These are phyloP conservation scores for Thalassarche chlororhynchos DNA, from an alignment of 2,113 vertebrate species.

Conservation along the genomic window DNA sequence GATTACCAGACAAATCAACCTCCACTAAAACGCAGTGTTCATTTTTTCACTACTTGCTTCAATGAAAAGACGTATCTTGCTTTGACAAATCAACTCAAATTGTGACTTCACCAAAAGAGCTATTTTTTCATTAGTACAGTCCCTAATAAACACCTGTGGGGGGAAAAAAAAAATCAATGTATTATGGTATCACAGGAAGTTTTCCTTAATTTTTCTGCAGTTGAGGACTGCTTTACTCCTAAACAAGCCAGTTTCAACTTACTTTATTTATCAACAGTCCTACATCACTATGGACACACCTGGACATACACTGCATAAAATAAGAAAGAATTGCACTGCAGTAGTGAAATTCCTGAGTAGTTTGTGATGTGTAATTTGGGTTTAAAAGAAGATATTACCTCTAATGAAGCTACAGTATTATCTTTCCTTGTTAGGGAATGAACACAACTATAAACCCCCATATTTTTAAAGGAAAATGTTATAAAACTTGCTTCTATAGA, in stretches of 20 bases:
- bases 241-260: not conserved
- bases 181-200: not conserved
- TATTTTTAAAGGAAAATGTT: not conserved
- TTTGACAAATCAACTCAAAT: not conserved
- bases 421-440: not conserved
- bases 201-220: not conserved
- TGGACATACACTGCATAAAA: not conserved
- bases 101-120: not conserved
- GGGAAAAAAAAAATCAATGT: not conserved
- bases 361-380: not conserved
- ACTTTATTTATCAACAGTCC: not conserved
- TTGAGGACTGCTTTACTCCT: not conserved
- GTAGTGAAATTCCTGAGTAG: not conserved
- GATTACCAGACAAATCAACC: not conserved
- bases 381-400: not conserved
- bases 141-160: accelerated
- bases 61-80: not conserved
- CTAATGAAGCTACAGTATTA: not conserved
- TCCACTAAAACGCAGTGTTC: not conserved
- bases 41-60: not conserved
- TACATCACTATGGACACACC: not conserved
- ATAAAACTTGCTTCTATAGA: not conserved
- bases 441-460: accelerated
- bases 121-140: not conserved
- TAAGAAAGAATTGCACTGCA: not conserved